Evolutionary conservation across 2,113 vertebrate genomes (phyloP).

Genomic region (Prunella himalayana): DNA sequence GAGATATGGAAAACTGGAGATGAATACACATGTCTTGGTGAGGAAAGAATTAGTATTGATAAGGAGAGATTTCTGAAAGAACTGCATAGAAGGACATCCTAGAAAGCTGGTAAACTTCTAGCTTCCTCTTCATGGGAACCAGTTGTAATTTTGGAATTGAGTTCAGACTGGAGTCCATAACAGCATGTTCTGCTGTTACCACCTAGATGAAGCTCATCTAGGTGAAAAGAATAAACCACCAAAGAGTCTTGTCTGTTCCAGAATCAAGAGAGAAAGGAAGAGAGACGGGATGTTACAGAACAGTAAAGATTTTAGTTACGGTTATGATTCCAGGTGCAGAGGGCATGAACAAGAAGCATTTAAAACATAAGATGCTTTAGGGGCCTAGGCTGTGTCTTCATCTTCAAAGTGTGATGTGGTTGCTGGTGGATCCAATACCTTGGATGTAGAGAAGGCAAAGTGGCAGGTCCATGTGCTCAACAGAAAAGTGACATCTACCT

Average conservation of each 20-base stretch:
- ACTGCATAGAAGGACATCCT: not conserved
- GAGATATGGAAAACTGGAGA: not conserved
- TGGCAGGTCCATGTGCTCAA: not conserved
- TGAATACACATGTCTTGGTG: not conserved
- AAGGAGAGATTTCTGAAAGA: not conserved
- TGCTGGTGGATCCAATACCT: fast-evolving
- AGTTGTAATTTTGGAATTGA: not conserved
- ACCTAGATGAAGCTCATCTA: not conserved
- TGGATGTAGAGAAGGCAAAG: not conserved
- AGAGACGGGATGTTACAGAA: not conserved
- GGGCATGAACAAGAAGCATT: not conserved
- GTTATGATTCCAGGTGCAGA: not conserved
- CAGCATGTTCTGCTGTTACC: not conserved
- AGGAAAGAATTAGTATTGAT: not conserved
- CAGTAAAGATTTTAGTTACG: not conserved
- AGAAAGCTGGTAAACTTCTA: not conserved
- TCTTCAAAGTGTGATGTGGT: not conserved
- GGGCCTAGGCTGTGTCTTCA: not conserved
- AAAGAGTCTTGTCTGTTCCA: not conserved
- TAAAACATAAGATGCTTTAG: not conserved
- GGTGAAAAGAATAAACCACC: not conserved
- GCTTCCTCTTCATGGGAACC: not conserved
- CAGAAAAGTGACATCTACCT: not conserved
- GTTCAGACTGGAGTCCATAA: not conserved
- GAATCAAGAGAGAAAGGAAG: not conserved